Evolutionary conservation across 2,888 invertebrate genomes (phyloP).

Genomic region (Latheticus oryzae): DNA sequence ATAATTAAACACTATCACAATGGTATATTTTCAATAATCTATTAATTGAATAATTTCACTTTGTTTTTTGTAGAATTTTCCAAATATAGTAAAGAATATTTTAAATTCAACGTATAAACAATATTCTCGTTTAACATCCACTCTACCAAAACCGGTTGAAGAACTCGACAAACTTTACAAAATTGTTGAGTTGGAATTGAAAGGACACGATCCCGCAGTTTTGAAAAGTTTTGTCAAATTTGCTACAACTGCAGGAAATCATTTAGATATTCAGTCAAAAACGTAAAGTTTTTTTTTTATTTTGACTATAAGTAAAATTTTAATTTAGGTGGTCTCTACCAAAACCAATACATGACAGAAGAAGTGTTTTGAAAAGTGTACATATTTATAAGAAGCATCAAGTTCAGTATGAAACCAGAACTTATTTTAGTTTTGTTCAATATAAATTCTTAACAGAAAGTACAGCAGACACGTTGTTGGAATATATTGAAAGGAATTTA

Average conservation of each 20-base stretch:
- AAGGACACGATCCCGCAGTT: constrained; percentile 89
- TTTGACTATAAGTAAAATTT: neutral
- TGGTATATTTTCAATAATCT: too few species aligned
- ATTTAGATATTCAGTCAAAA: constrained; percentile 82
- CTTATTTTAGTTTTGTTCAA: constrained; percentile 87
- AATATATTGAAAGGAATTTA: constrained; percentile 95
- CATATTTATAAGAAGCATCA: constrained; percentile 93
- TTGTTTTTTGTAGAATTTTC: constrained; percentile 5
- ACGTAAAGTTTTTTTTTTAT: constrained; percentile 68
- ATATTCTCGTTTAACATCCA: neutral
- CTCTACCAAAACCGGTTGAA: constrained; percentile 13
- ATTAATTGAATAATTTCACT: too few species aligned
- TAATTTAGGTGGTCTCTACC: constrained; percentile 77
- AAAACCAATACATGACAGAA: constrained; percentile 80
- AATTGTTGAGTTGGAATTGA: constrained; percentile 85
- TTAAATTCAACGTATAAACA: constrained; percentile 21
- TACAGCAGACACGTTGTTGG: constrained; percentile 94
- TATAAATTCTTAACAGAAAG: constrained; percentile 91
- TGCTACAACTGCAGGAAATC: constrained; percentile 81
- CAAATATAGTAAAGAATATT: neutral
- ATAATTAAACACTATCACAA: too few species aligned
- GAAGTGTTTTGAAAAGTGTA: constrained; percentile 86
- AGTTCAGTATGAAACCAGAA: constrained; percentile 95
- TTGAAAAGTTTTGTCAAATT: constrained; percentile 90
- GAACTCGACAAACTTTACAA: constrained; percentile 83